Conservation (phyloP, 2,797 vertebrate genomes). For the Ambastaia sidthimunki region DNA sequence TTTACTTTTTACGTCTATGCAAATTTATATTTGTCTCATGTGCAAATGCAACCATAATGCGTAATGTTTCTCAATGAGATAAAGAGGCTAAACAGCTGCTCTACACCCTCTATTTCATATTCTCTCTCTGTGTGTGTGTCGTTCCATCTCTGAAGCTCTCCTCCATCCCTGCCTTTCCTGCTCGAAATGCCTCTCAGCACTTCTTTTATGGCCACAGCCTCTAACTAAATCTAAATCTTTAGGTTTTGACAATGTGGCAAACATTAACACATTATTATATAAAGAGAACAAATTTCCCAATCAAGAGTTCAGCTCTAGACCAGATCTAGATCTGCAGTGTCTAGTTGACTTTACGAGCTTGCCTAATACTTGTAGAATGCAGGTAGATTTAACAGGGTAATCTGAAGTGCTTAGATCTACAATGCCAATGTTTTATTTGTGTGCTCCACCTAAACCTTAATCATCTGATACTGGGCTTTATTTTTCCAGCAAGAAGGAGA, state of each 20-base stretch:
- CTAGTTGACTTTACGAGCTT: conserved; percentile 5
- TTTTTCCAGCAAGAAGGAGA: not conserved
- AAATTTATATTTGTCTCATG: conserved; percentile 17
- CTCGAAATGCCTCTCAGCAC: not conserved
- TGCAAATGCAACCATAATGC: conserved; percentile 56
- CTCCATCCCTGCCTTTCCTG: not conserved
- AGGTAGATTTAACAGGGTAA: conserved; percentile 27
- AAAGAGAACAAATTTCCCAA: not conserved
- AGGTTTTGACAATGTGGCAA: not conserved
- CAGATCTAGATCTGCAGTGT: not conserved
- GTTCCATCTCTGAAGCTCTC: not conserved
- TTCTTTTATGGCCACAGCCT: not conserved
- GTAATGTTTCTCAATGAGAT: conserved; percentile 74
- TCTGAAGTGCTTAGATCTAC: not conserved
- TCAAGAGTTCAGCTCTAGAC: not conserved
- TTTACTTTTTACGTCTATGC: conserved; percentile 4
- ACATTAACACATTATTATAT: not conserved
- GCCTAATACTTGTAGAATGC: conserved; percentile 4
- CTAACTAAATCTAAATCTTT: not conserved
- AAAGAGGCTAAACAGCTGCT: conserved; percentile 73
- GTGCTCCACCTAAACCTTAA: conserved; percentile 9
- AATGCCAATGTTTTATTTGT: conserved; percentile 23
- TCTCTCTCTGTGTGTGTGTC: not conserved
- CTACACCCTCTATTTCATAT: conserved; percentile 22
- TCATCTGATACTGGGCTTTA: conserved; percentile 1